Evolutionary conservation across 1,140 invertebrate species (phyloP), one percentile per base, ranked within the genome.

Genomic region (Drosophila azteca): DNA sequence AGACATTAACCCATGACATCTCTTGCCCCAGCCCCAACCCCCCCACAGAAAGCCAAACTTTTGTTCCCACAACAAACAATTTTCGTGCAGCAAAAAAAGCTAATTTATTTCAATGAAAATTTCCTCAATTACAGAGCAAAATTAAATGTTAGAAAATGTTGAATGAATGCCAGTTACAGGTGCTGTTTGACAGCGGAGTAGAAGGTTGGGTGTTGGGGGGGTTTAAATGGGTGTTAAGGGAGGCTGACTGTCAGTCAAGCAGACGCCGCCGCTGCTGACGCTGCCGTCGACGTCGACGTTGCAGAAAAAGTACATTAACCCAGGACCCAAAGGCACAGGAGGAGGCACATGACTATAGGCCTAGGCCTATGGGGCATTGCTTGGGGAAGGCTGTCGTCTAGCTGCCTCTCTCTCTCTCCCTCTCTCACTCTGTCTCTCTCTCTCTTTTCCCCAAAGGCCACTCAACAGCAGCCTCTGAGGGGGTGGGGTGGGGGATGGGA

Each of bases 91-190:
- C 35, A 50, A 24, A 46, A 68, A 35, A 49, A 69, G 79, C 83
- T 87, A 87, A 87, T 87, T 87, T 63, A 65, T 83, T 88, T 87
- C 83, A 87, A 87, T 87, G 83, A 88, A 87, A 87, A 88, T 87
- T 83, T 87, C 83, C 83, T 76, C 83, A 87, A 83, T 88, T 78
- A 76, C 60, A 76, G 61, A 79, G 58, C 67, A 46, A 80, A 88
- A 76, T 79, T 82, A 88, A 88, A 87, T 87, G 83, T 75, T 79
- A 79, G 76, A 79, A 74, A 83, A 70, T 71, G 79, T 64, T 74
- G 54, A 75, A 44, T 61, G 43, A 29, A 24, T 48, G 59, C 43
- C 51, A 75, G 52, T 65, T 74, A 55, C 63, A 58, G 71, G 43
- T 65, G 45, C 46, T 66, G 55, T 50, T 1, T 22, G 48, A 24